Base-by-base conservation (phyloP, 2,113 vertebrate species). In the Osmerus eperlanus region DNA sequence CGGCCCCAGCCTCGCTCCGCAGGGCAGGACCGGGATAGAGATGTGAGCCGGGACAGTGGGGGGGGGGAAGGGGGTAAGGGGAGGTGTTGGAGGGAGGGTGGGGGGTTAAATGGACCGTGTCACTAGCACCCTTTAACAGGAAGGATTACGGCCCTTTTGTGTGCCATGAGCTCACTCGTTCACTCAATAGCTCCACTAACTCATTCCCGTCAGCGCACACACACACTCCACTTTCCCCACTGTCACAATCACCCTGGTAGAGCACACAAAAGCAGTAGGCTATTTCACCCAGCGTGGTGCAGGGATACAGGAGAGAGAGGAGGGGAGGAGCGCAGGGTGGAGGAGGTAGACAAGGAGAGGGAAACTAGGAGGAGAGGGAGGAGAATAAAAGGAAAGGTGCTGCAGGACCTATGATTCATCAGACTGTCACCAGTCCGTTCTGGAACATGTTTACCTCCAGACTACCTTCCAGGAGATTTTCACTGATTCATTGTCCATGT, bases 121-220 rank as follows among this genome's bases (percentile, higher is more conserved):
- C 88, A 82, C 79, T 74, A 69, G 71, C 59, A 73, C 78, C 85
- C 84, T 87, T 87, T 86, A 85, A 84, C 70, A 13, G 83, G 82
- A 75, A 79, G 85, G 86, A 88, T 91, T 91, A 88, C 84, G 72
- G 83, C 53, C 74, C 85, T 82, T 86, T 88, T 89, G 89, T 89
- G 87, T 85, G 72, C 79, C 9, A 6, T 63, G 70, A 76, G 84
- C 81, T 89, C 86, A 80, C 77, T 87, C 86, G 81, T 75, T 58
- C 78, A 76, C 72, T 47, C 41, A 47, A 47, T 47, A 47, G 8
- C 5, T 5, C 41, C 41, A 11, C 41, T 12, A 47, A 47, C 1
- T 47, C 41, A 47, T 47, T 47, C 56, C 73, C 25, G 56, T 88
- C 19, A 62, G 21, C 29, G 41, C 68, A 79, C 83, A 69, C 83